Evolutionary conservation across 2,797 vertebrate species (phyloP).

Genomic region (Onychomys leucogaster): DNA sequence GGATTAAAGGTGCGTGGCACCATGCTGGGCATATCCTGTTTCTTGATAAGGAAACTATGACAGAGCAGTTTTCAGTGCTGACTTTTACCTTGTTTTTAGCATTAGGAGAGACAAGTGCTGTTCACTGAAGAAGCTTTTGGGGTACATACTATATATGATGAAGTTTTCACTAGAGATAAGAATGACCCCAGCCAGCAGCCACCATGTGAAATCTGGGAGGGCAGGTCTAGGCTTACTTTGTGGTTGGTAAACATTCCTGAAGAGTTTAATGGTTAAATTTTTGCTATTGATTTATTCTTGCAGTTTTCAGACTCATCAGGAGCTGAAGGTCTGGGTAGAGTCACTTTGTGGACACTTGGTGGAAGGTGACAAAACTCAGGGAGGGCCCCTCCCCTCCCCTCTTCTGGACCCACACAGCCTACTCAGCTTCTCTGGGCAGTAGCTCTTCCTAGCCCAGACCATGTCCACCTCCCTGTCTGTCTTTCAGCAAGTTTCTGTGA

Average conservation of each 20-base stretch:
- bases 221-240: slow-evolving; percentile 10
- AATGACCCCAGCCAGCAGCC: not conserved
- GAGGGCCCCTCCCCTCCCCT: not conserved
- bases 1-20: not conserved
- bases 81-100: not conserved
- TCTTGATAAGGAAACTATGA: slow-evolving; percentile 38
- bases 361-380: not conserved
- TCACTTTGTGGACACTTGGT: not conserved
- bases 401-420: not conserved
- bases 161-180: not conserved
- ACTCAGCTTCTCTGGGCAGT: not conserved
- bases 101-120: not conserved
- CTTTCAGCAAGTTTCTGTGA: slow-evolving; percentile 2
- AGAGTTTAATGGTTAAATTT: slow-evolving; percentile 26
- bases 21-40: not conserved
- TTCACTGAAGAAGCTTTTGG: slow-evolving; percentile 20
- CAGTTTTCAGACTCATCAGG: not conserved
- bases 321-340: not conserved
- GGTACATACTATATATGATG: not conserved
- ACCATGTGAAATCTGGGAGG: not conserved
- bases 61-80: not conserved
- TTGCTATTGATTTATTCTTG: slow-evolving; percentile 1
- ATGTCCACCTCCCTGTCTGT: not conserved
- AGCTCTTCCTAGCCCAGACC: not conserved
- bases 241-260: slow-evolving; percentile 15